Percentiles rank a stretch among this genome's conserved stretches.
phyloP scores from a whole-genome alignment of 2,888 invertebrate species.

The Trachelus tabidus region DNA sequence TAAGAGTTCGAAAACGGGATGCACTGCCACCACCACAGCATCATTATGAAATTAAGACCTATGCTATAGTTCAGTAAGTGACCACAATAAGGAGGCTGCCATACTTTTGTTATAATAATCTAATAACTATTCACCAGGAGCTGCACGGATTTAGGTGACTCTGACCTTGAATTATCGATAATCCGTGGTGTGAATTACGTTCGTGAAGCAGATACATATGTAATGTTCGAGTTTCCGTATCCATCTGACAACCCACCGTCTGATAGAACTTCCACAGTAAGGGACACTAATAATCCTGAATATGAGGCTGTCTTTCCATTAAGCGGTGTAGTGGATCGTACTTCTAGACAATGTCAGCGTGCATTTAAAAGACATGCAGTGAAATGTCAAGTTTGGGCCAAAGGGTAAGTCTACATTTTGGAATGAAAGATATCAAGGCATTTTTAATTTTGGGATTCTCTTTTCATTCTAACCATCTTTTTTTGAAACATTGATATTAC shows the following conservation, averaged over 20 bases:
- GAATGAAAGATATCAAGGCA: not conserved
- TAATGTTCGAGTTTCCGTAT: conserved; percentile 92
- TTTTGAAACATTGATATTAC: not conserved
- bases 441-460: not conserved
- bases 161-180: conserved; percentile 87
- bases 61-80: conserved; percentile 87
- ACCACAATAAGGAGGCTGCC: conserved; percentile 20
- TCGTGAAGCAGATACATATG: conserved; percentile 91
- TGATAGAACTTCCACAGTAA: conserved; percentile 82
- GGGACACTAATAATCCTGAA: conserved; percentile 89
- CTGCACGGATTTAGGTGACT: conserved; percentile 92
- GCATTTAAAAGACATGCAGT: conserved; percentile 89
- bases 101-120: not conserved
- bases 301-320: conserved; percentile 80
- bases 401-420: conserved; percentile 77
- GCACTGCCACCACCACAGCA: conserved; percentile 81
- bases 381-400: conserved; percentile 92
- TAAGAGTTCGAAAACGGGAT: conserved; percentile 78
- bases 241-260: conserved; percentile 82
- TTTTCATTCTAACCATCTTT: not conserved
- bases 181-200: conserved; percentile 90
- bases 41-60: conserved; percentile 91
- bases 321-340: conserved; percentile 82
- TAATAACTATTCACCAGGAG: conserved; percentile 66
- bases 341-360: conserved; percentile 82